Evolutionary conservation across 2,797 vertebrate genomes (phyloP), one percentile per base, ranked within the genome.

Genomic region (Micrastur ruficollis): DNA sequence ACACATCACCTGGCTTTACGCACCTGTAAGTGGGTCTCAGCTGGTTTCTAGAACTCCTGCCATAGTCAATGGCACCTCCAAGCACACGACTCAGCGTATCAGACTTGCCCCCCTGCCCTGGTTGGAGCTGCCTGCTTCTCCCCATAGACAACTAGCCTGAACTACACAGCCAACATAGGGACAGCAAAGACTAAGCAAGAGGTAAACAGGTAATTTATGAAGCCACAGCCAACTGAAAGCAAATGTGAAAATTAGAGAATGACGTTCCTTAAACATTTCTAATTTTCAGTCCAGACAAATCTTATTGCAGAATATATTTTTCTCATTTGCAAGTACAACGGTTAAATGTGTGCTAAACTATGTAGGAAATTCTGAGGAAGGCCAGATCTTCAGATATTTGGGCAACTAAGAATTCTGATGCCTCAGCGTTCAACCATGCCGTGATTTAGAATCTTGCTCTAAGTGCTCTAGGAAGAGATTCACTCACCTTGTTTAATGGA

Each of bases 111-210:
- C 18, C 38, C 22, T 34, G 14, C 36, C n/a, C 62, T n/a, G 20
- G 15, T 11, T 8, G 3, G n/a, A 58, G 38, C 16, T 15, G 36
- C 36, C 26, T 27, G 52, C 42, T 83, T 75, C 81, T 62, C 27
- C 25, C 12, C n/a, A 32, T 12, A 21, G 44, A 20, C 50, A 42
- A 44, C 53, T 14, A n/a, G 19, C 14, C 50, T 34, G 19, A 72
- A 36, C 31, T 31, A 23, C 17, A 7, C 5, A 34, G 2, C n/a
- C 23, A 75, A 32, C 12, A 3, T 11, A 36, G 0, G 47, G 68
- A 62, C 44, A 81, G 70, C 63, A 38, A 66, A 71, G 36, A 36
- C 56, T 31, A 19, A 68, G 42, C 0, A 1, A 87, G 90, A 42
- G 21, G 21, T 14, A 26, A 81, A 44, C 12, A 29, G 38, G 9